phyloP scores from a whole-genome alignment of 2,888 invertebrate species.

The Plebejus melissa region DNA sequence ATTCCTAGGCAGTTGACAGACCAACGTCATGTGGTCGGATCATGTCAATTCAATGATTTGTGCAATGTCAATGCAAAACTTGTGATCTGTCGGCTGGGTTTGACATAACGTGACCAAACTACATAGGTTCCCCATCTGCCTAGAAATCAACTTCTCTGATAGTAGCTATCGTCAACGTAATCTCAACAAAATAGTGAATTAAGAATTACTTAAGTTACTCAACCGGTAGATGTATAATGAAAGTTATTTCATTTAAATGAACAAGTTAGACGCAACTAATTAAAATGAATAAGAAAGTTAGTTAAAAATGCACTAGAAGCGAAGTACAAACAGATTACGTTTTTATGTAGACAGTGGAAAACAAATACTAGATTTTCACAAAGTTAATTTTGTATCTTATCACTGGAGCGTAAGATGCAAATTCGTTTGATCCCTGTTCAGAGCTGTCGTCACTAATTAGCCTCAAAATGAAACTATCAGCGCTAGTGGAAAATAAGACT shows the following conservation, averaged over 20 bases:
- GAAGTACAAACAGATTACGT: conserved; percentile 37
- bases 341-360: conserved; percentile 40
- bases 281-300: background rate
- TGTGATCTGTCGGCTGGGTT: no score
- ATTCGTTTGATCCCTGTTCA: conserved; percentile 44
- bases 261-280: background rate
- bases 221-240: background rate
- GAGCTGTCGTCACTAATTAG: conserved; percentile 68
- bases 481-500: conserved; percentile 40
- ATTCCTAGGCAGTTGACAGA: no score
- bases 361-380: conserved; percentile 36
- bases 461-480: conserved; percentile 60
- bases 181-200: background rate
- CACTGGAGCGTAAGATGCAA: conserved; percentile 45
- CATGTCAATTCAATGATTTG: no score
- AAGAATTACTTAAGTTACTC: background rate
- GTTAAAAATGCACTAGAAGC: background rate
- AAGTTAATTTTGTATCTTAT: conserved; percentile 37
- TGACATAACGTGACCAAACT: no score
- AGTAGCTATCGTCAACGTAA: background rate
- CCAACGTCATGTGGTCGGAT: no score
- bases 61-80: no score
- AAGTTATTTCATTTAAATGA: background rate
- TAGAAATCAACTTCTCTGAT: no score
- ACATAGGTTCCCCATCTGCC: no score